These are phyloP conservation scores for Pluvianellus socialis DNA, from an alignment of 2,113 vertebrate species.

Conservation along the genomic window DNA sequence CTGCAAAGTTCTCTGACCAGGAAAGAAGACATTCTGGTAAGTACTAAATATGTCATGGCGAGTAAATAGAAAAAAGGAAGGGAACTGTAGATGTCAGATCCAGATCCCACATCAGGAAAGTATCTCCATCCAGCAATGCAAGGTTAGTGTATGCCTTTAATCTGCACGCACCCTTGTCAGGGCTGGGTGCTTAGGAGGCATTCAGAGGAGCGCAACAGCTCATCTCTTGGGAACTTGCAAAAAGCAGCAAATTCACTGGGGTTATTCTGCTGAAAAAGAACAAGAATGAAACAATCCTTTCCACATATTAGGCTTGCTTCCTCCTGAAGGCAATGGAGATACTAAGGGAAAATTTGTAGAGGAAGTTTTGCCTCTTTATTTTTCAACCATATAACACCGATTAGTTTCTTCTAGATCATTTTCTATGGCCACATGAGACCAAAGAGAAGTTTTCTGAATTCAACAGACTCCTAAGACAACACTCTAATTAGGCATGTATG, in stretches of 20 bases:
- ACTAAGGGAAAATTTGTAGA: neutral
- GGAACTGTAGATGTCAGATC: neutral
- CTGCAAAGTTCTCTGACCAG: neutral
- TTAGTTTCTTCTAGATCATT: neutral
- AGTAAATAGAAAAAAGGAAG: neutral
- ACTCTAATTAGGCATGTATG: rapidly evolving
- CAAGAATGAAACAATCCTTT: neutral
- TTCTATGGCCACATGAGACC: neutral
- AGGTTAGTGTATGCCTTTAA: neutral
- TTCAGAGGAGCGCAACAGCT: neutral
- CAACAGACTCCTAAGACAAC: neutral
- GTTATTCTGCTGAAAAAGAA: neutral
- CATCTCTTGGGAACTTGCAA: neutral
- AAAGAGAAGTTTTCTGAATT: neutral
- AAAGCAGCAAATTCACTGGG: neutral
- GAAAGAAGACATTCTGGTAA: neutral
- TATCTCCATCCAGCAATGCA: neutral
- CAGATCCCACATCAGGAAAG: neutral
- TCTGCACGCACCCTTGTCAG: neutral
- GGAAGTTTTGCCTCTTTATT: neutral
- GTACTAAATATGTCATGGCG: neutral
- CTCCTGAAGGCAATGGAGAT: neutral
- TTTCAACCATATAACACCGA: neutral
- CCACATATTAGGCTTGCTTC: neutral
- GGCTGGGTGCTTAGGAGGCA: neutral